Evolutionary conservation across 2,888 invertebrate genomes (phyloP), one percentile per base, ranked within the genome.

Genomic region (Leucophenga montana): DNA sequence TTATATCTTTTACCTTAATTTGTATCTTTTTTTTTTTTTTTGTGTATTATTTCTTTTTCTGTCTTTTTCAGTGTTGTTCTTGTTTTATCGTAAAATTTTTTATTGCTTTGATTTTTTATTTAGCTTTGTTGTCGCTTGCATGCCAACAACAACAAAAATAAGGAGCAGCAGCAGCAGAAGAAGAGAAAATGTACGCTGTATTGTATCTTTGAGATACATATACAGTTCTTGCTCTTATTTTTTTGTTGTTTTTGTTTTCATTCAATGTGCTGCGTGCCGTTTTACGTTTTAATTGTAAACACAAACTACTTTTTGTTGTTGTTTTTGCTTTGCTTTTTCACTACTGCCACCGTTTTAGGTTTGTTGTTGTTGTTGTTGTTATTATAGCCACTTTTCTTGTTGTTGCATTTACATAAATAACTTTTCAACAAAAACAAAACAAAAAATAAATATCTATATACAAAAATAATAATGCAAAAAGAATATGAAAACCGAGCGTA

Each of bases 341-440:
- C 31, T 66, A 14, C 31, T 56, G 56, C 22, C 31, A 27, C 56
- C 20, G 56, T 56, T 56, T 56, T 22, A 27, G 27, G 14, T 27
- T 27, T 56, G 14, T 20, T 56, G 56, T 50, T 50, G 16, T 16
- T 46, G 46, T 46, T 14, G 46, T n/a, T 46, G 6, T 18, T 50
- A 18, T 50, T 50, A 8, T 18, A n/a, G 50, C 20, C 14, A 27
- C 44, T 64, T 44, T 65, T 75, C 53, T 71, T 71, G 33, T 68
- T 73, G 59, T 72, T 73, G 75, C 69, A 14, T 44, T 16, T 22
- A 78, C 80, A 81, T 78, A 80, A 80, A 80, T 80, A 81, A 80
- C 80, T 81, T 78, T 77, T 14, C 14, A 73, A 76, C 76, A 76
- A 75, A 75, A 73, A 74, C 72, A 73, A 71, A 22, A 13, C 11